A percentile compares a stretch with the other conserved stretches of the same genome.
Conservation (phyloP, 2,113 vertebrate species). For the Pollachius pollachius region DNA sequence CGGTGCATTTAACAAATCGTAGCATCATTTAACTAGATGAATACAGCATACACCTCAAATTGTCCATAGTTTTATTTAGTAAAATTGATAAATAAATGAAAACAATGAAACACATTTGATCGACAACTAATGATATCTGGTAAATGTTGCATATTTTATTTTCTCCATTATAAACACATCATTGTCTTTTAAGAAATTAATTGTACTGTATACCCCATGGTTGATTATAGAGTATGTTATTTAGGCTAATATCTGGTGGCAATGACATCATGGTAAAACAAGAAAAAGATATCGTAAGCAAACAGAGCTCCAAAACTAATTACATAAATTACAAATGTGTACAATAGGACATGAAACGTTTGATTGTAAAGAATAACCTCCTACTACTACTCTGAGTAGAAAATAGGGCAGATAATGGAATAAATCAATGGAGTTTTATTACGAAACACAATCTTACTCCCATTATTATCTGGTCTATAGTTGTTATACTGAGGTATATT, state of each 20-base stretch:
- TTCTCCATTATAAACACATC: neutral
- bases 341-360: slow-evolving; percentile 71
- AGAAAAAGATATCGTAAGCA: slow-evolving; percentile 58
- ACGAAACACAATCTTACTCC: neutral
- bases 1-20: no score
- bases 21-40: no score
- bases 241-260: slow-evolving; percentile 60
- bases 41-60: no score
- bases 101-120: no score
- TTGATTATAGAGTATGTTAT: slow-evolving; percentile 62
- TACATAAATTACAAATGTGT: slow-evolving; percentile 89
- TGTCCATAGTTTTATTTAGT: no score
- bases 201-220: slow-evolving; percentile 74
- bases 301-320: slow-evolving; percentile 68
- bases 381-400: neutral
- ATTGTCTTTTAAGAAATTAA: slow-evolving; percentile 41
- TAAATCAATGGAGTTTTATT: no score
- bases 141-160: no score
- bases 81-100: no score
- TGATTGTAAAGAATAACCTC: slow-evolving; percentile 36
- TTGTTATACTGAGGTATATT: slow-evolving; percentile 8
- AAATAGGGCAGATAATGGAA: no score
- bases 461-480: slow-evolving; percentile 6
- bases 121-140: no score
- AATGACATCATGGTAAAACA: slow-evolving; percentile 53